Base-by-base conservation (phyloP, 2,888 invertebrate species). In the Koerneria pararmatus region DNA sequence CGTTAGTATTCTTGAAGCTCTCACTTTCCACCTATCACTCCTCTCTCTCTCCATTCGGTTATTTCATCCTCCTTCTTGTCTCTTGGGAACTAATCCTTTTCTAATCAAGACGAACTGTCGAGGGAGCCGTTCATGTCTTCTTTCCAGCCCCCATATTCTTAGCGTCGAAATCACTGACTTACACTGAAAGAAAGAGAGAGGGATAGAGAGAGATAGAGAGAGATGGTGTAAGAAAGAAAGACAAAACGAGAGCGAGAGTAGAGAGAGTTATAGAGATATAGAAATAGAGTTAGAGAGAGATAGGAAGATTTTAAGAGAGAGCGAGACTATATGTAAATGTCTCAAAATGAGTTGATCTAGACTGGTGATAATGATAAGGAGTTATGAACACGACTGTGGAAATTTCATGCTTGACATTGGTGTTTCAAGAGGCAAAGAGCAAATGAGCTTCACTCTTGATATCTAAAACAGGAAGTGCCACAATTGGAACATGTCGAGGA, bases 1-100 rank as follows among this genome's bases (percentile, higher is more conserved):
- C 32, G 31, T 59, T 46, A 22, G 15, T 64, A 29, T 37, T 1
- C 62, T 53, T 68, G 64, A 62, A 54, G 65, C 59, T 57, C 65
- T 60, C 61, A 65, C 59, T 60, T 57, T 63, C 58, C 61, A n/a
- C 51, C 65, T 24, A 46, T 49, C 67, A 63, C 63, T 24, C 58
- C 59, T 66, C 61, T 56, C 35, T n/a, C 48, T 34, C 64, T 11
- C 27, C 22, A 51, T 64, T 34, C 35, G 24, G 22, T 32, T 22
- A 32, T 35, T 56, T 56, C 22, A 56, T 27, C 53, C 62, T 67
- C 46, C 41, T 35, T 63, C 61, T 31, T 24, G 31, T 31, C 22
- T 29, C 60, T 59, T 57, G 22, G 57, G 35, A 35, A 15, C 5
- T 37, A 4, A 11, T 22, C 35, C 41, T 1, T 19, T 54, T n/a